Evolutionary conservation across 2,113 vertebrate genomes (phyloP).

Genomic region (Lutjanus erythropterus): DNA sequence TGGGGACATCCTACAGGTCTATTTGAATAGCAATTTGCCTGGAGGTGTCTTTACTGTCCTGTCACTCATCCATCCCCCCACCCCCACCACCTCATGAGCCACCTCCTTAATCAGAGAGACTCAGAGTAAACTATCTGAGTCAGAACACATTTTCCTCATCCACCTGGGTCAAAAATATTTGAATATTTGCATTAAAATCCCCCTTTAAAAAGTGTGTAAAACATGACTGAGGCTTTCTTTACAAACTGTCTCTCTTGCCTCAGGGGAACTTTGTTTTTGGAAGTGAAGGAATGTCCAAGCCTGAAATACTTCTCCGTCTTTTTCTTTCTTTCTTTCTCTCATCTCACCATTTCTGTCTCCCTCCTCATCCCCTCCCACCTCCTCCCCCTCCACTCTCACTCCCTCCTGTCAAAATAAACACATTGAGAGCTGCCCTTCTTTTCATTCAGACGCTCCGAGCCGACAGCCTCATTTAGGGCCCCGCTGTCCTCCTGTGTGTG

Average conservation of each 20-base stretch:
- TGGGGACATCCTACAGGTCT: neutral
- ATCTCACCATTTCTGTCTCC: slow-evolving; percentile 56
- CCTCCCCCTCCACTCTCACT: slow-evolving; percentile 46
- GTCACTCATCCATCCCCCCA: neutral
- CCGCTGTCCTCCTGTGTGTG: slow-evolving; percentile 50
- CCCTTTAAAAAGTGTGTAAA: neutral
- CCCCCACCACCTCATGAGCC: neutral
- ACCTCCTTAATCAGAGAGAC: slow-evolving; percentile 11
- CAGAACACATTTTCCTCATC: neutral
- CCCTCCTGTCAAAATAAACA: slow-evolving; percentile 85
- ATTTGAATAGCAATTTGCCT: slow-evolving; percentile 51
- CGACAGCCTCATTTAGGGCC: slow-evolving; percentile 66
- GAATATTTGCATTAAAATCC: slow-evolving; percentile 16
- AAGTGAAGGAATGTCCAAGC: slow-evolving; percentile 65
- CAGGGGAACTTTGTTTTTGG: slow-evolving; percentile 58
- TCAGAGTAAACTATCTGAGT: slow-evolving; percentile 1
- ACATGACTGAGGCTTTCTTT: neutral
- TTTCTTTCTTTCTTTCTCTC: slow-evolving; percentile 38
- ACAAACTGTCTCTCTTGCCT: slow-evolving; percentile 15
- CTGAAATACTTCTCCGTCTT: slow-evolving; percentile 54
- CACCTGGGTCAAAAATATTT: neutral
- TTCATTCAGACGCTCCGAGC: slow-evolving; percentile 67
- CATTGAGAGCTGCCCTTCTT: slow-evolving; percentile 74
- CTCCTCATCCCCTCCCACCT: slow-evolving; percentile 2
- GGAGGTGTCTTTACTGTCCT: slow-evolving; percentile 27